Base-by-base conservation (phyloP, 2,113 vertebrate genomes). In the Sialia sialis region DNA sequence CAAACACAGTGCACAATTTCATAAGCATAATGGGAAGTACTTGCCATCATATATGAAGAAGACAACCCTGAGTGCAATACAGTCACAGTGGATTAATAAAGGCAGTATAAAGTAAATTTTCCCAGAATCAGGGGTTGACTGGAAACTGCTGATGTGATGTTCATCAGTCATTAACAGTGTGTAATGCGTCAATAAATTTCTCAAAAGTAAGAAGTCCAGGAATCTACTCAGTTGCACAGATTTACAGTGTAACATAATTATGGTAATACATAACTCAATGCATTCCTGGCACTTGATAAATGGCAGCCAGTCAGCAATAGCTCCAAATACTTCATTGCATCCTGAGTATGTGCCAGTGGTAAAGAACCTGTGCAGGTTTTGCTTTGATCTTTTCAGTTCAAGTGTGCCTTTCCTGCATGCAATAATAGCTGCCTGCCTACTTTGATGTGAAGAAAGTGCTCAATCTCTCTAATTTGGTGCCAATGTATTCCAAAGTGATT, bases 71-170 rank as follows among this genome's bases (percentile, higher is more conserved):
- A 44, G 9, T 67, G 29, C 48, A 21, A 10, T 60, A 32, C 32
- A 36, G 20, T 59, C 46, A 26, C 7, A 36, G 29, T 63, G 63
- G n/a, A 41, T 64, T 80, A 52, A 77, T 74, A 78, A 78, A 87
- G 39, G 62, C 34, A 49, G 4, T 13, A 27, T 38, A 74, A 74
- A 23, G 29, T 60, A 78, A 67, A 59, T 84, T 69, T 87, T 74
- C 38, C 0, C 0, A 60, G 49, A 66, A 52, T n/a, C 44, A 20
- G 10, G 3, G 34, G 2, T 6, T 70, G 48, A 59, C 39, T 84
- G 36, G 27, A 72, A 78, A 46, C 26, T 66, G 34, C 30, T 78
- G 34, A 27, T 87, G 51, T 59, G 44, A 4, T 3, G 34, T 69
- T 89, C 17, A 22, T 73, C 44, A 38, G 59, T 49, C 59, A 30